Percentiles rank a stretch among this genome's conserved stretches.
phyloP scores from a whole-genome alignment of 2,113 vertebrate genomes.

The Callithrix jacchus region DNA sequence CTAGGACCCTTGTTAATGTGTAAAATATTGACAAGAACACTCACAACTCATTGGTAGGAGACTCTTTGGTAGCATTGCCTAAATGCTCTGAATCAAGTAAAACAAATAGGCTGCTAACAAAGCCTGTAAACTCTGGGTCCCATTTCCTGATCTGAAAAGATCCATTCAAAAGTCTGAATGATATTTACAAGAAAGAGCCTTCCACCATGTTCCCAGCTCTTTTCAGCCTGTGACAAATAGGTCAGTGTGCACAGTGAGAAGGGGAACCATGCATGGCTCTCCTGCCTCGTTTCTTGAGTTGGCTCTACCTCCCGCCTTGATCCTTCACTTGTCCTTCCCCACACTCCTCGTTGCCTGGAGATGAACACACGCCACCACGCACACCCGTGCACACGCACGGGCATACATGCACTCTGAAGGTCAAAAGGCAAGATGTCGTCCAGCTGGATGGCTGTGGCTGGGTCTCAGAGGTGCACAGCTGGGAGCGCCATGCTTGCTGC shows the following conservation, averaged over 20 bases:
- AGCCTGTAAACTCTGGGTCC: background rate
- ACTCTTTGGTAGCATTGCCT: background rate
- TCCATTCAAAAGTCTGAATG: background rate
- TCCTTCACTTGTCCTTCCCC: background rate
- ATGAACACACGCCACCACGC: no score
- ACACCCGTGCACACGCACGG: no score
- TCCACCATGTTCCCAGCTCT: background rate
- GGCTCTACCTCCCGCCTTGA: background rate
- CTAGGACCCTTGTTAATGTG: background rate
- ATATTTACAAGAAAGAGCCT: background rate
- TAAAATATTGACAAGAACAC: background rate
- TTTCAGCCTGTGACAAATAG: background rate
- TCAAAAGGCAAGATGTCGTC: background rate
- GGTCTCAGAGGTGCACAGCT: background rate
- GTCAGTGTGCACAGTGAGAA: background rate
- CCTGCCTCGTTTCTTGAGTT: background rate
- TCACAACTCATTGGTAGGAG: background rate
- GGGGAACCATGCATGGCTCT: background rate
- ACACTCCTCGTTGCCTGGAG: background rate
- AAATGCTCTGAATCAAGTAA: background rate
- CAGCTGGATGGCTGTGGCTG: fast-evolving
- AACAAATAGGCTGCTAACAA: background rate
- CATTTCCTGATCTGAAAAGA: background rate
- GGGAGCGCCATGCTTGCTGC: no score
- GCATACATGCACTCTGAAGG: background rate